Base-by-base conservation (phyloP, 2,113 vertebrate species). In the Lates calcarifer region DNA sequence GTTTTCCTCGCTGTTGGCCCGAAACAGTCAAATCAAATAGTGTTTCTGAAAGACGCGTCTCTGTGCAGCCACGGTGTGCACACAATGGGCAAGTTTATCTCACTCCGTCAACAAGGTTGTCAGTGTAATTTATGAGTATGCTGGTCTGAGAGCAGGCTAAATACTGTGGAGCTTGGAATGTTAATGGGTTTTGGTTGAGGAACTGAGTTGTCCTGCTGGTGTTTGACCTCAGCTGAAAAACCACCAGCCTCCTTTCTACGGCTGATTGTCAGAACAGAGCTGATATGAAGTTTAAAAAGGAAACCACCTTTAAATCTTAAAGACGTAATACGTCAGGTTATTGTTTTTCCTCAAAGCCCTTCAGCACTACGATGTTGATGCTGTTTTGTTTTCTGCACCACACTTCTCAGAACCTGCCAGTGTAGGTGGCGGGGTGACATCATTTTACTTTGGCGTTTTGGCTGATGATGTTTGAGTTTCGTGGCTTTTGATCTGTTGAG, bases 1-100 rank as follows among this genome's bases (percentile, higher is more conserved):
- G 87, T 89, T 91, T 92, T 83, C 51, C 75, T 65, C 5, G 9
- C 69, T n/a, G 51, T 33, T 68, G 83, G 79, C 61, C 56, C 61
- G 26, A 85, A 89, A 78, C 86, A 72, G 58, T 84, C 65, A 73
- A 90, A 85, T 85, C 43, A 79, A 85, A 86, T 71, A 37, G 73
- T 20, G 29, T 82, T 81, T 81, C 45, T 58, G 86, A 68, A 57
- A 60, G 74, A 77, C 37, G 57, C 65, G 58, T 87, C 78, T 89
- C 72, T 74, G 69, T 66, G 53, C 82, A 64, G 83, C 74, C 70
- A 62, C 84, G 37, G 71, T 62, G 77, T 67, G 35, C 86, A 87
- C 81, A 90, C 92, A 92, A 92, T 91, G 88, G 89, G 15, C 64
- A 56, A 83, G 86, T 94, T 93, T 89, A 87, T 89, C 87, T 88